A percentile compares a stretch with the other conserved stretches of the same genome.
These are phyloP conservation scores for Hydractinia symbiolongicarpus DNA, from an alignment of 30 jellyfish, hydroid and myxozoan species.

Conservation along the genomic window DNA sequence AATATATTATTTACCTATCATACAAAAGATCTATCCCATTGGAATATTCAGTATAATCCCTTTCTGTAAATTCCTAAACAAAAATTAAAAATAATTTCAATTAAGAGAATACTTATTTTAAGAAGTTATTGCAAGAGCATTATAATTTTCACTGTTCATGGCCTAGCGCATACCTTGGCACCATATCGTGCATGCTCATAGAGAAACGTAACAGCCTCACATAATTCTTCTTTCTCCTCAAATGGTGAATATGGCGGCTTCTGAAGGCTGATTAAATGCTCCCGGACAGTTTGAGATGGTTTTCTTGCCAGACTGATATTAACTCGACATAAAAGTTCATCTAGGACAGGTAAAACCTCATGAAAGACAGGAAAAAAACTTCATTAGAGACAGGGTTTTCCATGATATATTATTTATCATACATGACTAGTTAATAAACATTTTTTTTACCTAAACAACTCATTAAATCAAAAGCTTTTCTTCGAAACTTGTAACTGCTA, in stretches of 20 bases:
- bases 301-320: constrained; percentile 85
- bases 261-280: constrained; percentile 58
- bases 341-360: constrained; percentile 12
- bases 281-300: constrained; percentile 60
- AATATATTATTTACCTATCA: constrained; percentile 27
- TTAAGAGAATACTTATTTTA: not conserved
- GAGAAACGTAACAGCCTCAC: constrained; percentile 51
- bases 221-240: constrained; percentile 55
- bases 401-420: not conserved
- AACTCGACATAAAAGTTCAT: constrained; percentile 84
- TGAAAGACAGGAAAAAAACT: not conserved
- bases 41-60: constrained; percentile 63
- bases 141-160: not conserved
- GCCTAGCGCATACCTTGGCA: constrained; percentile 21
- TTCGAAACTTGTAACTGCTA: constrained; percentile 59
- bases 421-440: not conserved
- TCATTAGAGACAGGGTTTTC: not conserved
- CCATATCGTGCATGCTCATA: constrained; percentile 95
- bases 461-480: constrained; percentile 85
- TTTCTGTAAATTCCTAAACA: constrained; percentile 43
- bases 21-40: constrained; percentile 52
- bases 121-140: not conserved
- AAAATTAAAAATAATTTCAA: not conserved
- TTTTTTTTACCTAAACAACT: constrained; percentile 56
- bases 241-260: constrained; percentile 96